These are phyloP conservation scores for Scelioninae gen. 1 DNA, from an alignment of 2,888 invertebrate genomes.

Conservation along the genomic window DNA sequence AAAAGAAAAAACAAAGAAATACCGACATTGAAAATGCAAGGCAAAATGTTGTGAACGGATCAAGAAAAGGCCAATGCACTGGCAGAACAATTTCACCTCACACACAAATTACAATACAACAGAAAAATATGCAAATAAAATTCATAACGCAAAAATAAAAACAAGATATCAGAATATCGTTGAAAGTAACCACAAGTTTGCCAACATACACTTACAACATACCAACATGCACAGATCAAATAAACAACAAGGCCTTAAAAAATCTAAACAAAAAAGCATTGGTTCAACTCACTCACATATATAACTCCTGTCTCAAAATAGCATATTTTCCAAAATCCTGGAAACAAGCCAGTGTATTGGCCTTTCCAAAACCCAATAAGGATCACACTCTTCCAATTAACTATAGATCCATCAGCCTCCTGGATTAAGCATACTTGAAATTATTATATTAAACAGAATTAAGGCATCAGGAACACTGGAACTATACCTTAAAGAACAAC, in stretches of 20 bases:
- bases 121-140: too few relatives aligned
- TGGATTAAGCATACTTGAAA: background rate
- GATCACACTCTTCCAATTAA: background rate
- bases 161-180: background rate
- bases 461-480: background rate
- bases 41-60: background rate
- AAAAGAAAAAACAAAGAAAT: slow-evolving; percentile 2
- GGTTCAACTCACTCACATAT: background rate
- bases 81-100: too few relatives aligned
- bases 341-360: slow-evolving; percentile 2
- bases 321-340: background rate
- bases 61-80: slow-evolving; percentile 23
- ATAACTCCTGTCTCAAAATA: background rate
- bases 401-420: slow-evolving; percentile 7
- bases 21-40: background rate
- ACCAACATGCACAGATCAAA: background rate
- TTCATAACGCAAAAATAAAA: background rate
- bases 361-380: slow-evolving; percentile 3
- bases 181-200: background rate
- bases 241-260: background rate
- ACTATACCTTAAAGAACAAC: background rate
- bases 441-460: background rate
- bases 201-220: background rate
- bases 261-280: background rate
- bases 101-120: too few relatives aligned